Percentiles rank a stretch among this genome's conserved stretches.
Conservation (phyloP, 2,888 invertebrate species). For the Geophilus truncorum region DNA sequence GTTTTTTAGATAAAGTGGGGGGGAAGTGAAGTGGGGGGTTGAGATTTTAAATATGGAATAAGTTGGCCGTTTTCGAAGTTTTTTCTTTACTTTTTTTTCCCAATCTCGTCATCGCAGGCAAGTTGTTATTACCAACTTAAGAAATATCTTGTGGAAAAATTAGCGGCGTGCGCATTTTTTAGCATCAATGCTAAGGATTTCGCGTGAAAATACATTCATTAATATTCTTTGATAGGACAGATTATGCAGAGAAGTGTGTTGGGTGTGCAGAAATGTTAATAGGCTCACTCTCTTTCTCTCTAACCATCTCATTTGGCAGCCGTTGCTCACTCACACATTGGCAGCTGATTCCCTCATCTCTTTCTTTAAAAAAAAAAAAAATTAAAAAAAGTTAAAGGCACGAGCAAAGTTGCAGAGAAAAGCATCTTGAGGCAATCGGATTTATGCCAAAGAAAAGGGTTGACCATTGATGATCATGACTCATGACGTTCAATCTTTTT, state of each 20-base stretch:
- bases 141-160: neutral
- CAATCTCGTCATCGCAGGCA: slow-evolving; percentile 5
- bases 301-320: slow-evolving; percentile 5
- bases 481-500: neutral
- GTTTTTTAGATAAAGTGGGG: neutral
- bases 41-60: neutral
- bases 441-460: neutral
- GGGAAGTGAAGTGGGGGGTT: neutral
- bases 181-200: neutral
- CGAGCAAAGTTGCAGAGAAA: neutral
- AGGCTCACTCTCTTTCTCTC: neutral
- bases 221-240: slow-evolving; percentile 7
- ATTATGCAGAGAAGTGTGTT: slow-evolving; percentile 7
- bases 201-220: neutral
- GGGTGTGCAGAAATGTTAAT: slow-evolving; percentile 11
- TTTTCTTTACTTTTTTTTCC: neutral
- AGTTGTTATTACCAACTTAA: neutral
- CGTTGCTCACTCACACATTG: neutral
- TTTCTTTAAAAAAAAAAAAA: too few relatives aligned
- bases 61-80: neutral
- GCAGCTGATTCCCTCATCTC: neutral
- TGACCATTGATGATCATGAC: neutral
- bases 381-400: neutral
- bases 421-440: neutral
- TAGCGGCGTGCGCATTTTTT: slow-evolving; percentile 1